A percentile compares a stretch with the other conserved stretches of the same genome.
These are phyloP conservation scores for Ceratina calcarata DNA, from an alignment of 1,140 invertebrate species.

Conservation along the genomic window DNA sequence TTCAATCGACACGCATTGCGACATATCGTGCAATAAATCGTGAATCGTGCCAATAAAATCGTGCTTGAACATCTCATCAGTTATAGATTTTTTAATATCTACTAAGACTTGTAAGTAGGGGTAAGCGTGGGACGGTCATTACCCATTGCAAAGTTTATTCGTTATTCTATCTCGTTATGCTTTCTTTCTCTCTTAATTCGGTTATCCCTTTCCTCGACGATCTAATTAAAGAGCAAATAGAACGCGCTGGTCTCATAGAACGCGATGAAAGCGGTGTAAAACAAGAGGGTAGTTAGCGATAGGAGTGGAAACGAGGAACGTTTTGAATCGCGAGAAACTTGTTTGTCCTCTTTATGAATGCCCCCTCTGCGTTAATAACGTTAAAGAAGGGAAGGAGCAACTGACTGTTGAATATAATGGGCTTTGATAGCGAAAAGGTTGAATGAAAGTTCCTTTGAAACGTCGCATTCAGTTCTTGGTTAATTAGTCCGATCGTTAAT, in stretches of 20 bases:
- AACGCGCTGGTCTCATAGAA: not conserved
- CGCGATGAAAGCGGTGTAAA: not conserved
- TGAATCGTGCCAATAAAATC: no score
- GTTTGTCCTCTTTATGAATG: constrained; percentile 6
- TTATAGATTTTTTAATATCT: no score
- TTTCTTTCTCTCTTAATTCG: constrained; percentile 3
- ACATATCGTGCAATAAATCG: no score
- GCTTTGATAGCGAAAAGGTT: not conserved
- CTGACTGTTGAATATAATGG: not conserved
- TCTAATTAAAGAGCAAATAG: constrained; percentile 45
- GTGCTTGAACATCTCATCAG: no score
- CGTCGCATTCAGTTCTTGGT: not conserved
- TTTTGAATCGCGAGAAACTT: constrained; percentile 20
- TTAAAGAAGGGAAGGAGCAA: not conserved
- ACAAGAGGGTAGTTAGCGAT: constrained; percentile 39
- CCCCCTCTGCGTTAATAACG: not conserved
- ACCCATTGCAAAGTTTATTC: no score
- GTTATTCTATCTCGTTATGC: constrained; percentile 39
- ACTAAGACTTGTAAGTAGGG: no score
- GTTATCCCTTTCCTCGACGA: not conserved
- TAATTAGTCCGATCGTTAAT: constrained; percentile 9
- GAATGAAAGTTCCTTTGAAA: not conserved
- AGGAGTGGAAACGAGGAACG: constrained; percentile 12
- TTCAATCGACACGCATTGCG: no score
- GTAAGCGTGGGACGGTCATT: no score